A percentile compares a stretch with the other conserved stretches of the same genome.
Conservation (phyloP, 2,888 invertebrate species). For the Orthosia gracilis region DNA sequence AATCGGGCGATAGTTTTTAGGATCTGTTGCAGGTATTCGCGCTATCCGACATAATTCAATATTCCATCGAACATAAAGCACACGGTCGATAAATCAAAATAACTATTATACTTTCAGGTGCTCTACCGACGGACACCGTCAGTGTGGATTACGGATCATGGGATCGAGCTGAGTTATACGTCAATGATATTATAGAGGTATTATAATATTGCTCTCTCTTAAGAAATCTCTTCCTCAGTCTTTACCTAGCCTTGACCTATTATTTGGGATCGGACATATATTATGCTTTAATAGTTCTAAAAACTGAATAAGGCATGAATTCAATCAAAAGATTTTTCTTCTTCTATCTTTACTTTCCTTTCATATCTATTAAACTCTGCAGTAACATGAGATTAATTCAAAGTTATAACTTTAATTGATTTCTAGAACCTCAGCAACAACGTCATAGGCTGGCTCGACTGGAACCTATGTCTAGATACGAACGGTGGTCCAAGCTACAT, state of each 20-base stretch:
- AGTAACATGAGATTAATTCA: not conserved
- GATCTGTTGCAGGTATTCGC: too few species aligned
- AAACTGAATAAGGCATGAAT: too few species aligned
- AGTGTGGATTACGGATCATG: constrained; percentile 91
- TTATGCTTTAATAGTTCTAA: too few species aligned
- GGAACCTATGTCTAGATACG: constrained; percentile 51
- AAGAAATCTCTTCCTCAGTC: too few species aligned
- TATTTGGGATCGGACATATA: too few species aligned
- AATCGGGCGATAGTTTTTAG: too few species aligned
- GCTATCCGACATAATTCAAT: too few species aligned
- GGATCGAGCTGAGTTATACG: constrained; percentile 92
- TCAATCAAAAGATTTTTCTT: not conserved
- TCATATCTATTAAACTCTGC: not conserved
- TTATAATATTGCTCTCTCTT: constrained; percentile 28
- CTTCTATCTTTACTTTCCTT: not conserved
- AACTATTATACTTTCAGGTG: constrained; percentile 87
- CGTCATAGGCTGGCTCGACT: constrained; percentile 56
- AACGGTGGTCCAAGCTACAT: constrained; percentile 53
- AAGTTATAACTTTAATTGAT: not conserved
- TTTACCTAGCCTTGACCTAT: too few species aligned
- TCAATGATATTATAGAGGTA: constrained; percentile 92
- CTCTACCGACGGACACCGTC: constrained; percentile 61
- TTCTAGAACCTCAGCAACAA: constrained; percentile 49
- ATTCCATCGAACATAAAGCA: too few species aligned
- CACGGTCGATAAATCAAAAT: not conserved